A percentile compares a stretch with the other conserved stretches of the same genome.
phyloP scores from a whole-genome alignment of 2,113 vertebrate species.

The Dipodomys spectabilis region DNA sequence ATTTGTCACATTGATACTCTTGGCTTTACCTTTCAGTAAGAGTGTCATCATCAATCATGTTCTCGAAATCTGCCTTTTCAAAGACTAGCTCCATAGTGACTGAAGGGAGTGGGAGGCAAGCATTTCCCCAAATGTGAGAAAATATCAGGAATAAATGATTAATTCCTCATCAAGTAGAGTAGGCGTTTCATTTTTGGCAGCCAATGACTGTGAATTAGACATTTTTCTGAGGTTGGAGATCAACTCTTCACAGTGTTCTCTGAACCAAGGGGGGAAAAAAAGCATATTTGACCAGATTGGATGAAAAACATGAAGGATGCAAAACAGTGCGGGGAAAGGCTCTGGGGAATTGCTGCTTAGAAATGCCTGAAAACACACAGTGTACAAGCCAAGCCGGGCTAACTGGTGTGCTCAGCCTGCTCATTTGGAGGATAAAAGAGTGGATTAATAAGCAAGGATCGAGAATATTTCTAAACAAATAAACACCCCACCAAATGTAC shows the following conservation, averaged over 20 bases:
- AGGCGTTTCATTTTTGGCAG: constrained; percentile 43
- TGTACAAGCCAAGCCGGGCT: background rate
- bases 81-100: background rate
- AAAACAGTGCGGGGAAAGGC: background rate
- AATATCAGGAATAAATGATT: constrained; percentile 57
- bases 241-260: background rate
- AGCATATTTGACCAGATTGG: background rate
- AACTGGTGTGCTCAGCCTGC: background rate
- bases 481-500: background rate
- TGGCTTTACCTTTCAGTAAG: constrained; percentile 38
- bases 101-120: constrained; percentile 31
- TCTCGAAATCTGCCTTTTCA: constrained; percentile 24
- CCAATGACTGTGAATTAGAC: constrained; percentile 27
- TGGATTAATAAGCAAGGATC: background rate
- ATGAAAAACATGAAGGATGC: background rate
- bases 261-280: constrained; percentile 6
- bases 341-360: background rate
- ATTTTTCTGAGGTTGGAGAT: background rate
- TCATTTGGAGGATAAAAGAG: background rate
- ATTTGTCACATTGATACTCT: background rate
- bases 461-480: background rate
- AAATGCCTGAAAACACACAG: background rate
- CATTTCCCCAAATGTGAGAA: constrained; percentile 35
- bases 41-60: background rate
- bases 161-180: constrained; percentile 33